Evolutionary conservation across 2,888 invertebrate genomes (phyloP).

Genomic region (Lepidocyrtinus sp.): DNA sequence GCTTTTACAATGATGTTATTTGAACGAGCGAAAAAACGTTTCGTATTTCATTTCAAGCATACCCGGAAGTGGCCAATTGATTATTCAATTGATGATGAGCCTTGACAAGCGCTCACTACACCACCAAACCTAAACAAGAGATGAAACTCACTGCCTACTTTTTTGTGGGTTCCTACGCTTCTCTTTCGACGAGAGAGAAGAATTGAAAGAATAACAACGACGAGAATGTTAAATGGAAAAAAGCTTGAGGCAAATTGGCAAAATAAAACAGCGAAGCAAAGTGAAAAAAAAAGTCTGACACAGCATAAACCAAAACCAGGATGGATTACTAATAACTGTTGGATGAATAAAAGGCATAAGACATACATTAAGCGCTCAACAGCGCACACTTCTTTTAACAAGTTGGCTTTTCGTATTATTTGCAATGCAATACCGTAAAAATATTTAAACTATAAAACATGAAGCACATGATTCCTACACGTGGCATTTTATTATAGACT

Average conservation of each 20-base stretch:
- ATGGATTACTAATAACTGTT: too few species aligned
- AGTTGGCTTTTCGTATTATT: too few species aligned
- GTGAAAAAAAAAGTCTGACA: slow-evolving; percentile 12
- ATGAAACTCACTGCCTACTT: background rate
- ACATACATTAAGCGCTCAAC: too few species aligned
- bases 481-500: too few species aligned
- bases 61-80: slow-evolving; percentile 68
- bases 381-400: too few species aligned
- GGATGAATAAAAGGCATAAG: too few species aligned
- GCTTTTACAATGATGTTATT: slow-evolving; percentile 53
- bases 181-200: background rate
- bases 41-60: slow-evolving; percentile 51
- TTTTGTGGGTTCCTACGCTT: background rate
- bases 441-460: too few species aligned
- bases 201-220: slow-evolving; percentile 9
- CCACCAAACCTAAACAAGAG: slow-evolving; percentile 1
- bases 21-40: slow-evolving; percentile 38
- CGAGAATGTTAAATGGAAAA: slow-evolving; percentile 34
- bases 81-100: slow-evolving; percentile 64
- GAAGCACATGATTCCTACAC: too few species aligned
- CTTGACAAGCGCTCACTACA: slow-evolving; percentile 54
- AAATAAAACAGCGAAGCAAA: slow-evolving; percentile 1
- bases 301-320: background rate
- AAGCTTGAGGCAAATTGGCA: slow-evolving; percentile 37
- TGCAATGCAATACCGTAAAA: too few species aligned